phyloP scores from a whole-genome alignment of 2,113 vertebrate genomes.

The Dipodomys merriami region DNA sequence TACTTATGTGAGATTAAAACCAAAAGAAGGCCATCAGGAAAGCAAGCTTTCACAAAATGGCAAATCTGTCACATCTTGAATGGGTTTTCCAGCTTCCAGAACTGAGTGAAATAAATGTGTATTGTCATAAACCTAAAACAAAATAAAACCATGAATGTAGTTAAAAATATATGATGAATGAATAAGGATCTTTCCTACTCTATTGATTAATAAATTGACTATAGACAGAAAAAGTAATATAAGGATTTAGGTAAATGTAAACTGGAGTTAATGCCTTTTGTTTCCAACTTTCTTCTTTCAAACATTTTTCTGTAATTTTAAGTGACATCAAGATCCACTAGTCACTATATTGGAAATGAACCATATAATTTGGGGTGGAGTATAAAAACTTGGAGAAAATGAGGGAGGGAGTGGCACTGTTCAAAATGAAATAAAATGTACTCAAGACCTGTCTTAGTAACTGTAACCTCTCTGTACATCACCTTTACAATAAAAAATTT shows the following conservation, averaged over 20 bases:
- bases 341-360: too few relatives aligned
- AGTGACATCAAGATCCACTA: too few relatives aligned
- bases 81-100: not conserved
- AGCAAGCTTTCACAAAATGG: not conserved
- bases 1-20: not conserved
- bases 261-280: not conserved
- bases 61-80: not conserved
- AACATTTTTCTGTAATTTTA: not conserved
- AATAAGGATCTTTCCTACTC: not conserved
- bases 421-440: too few relatives aligned
- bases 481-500: too few relatives aligned
- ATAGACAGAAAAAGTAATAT: not conserved
- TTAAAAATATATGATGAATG: conserved; percentile 3
- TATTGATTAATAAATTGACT: not conserved
- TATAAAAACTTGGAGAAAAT: too few relatives aligned
- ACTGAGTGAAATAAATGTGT: not conserved
- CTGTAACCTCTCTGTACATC: too few relatives aligned
- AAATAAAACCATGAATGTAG: not conserved
- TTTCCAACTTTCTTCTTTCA: not conserved
- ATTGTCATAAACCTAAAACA: not conserved
- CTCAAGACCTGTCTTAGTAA: too few relatives aligned
- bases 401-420: too few relatives aligned
- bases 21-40: not conserved
- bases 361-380: too few relatives aligned
- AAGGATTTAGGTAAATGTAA: not conserved